Conservation (phyloP, 1,140 invertebrate genomes). For the Conus ventricosus region DNA sequence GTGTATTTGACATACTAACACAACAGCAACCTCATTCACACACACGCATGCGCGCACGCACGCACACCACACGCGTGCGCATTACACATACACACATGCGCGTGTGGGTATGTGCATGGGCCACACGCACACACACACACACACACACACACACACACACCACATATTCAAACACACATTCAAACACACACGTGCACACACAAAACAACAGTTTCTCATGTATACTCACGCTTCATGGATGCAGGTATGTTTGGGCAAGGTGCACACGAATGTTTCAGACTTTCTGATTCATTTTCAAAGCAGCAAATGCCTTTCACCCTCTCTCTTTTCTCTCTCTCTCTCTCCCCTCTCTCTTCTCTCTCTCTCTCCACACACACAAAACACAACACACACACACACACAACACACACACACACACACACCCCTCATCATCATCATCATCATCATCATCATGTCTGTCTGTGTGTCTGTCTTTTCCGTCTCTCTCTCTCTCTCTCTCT, state of each 20-base stretch:
- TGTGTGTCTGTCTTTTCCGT: not conserved
- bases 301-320: no score
- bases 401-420: no score
- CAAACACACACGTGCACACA: not conserved
- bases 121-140: slow-evolving; percentile 3
- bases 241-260: no score
- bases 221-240: no score
- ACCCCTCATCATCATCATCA: no score
- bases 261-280: no score
- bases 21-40: not conserved
- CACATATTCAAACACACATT: not conserved
- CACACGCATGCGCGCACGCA: not conserved
- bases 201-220: not conserved
- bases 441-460: not conserved
- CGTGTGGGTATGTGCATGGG: no score
- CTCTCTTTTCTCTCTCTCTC: no score
- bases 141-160: slow-evolving; percentile 10
- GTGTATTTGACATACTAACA: not conserved
- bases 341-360: no score
- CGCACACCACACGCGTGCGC: not conserved
- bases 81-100: not conserved
- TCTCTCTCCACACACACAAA: no score
- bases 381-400: no score
- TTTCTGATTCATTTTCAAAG: no score
- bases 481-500: slow-evolving; percentile 13